Conservation (phyloP, 2,113 vertebrate species). For the Strix uralensis region DNA sequence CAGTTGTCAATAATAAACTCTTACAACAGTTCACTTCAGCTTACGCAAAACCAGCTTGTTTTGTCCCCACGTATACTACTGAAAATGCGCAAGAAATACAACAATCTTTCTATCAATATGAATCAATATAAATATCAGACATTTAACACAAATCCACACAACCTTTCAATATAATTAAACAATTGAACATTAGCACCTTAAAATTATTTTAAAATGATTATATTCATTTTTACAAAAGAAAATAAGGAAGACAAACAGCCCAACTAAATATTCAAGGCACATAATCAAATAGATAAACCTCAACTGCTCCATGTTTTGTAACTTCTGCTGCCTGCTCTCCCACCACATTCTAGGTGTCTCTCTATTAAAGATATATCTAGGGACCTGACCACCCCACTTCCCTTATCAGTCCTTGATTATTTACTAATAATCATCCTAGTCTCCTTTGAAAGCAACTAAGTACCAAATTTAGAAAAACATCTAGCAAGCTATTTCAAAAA, state of each 20-base stretch:
- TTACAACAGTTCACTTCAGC: not conserved
- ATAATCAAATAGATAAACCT: not conserved
- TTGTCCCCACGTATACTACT: rapidly evolving
- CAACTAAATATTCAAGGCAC: not conserved
- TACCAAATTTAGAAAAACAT: not conserved
- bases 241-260: not conserved
- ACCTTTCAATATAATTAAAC: not conserved
- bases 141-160: not conserved
- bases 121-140: not conserved
- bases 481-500: not conserved
- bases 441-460: not conserved
- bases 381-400: not conserved
- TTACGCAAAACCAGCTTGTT: not conserved
- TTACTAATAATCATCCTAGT: not conserved
- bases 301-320: not conserved
- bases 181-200: not conserved
- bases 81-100: not conserved
- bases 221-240: not conserved
- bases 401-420: not conserved
- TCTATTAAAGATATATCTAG: not conserved
- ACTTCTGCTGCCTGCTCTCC: not conserved
- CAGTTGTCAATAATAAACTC: not conserved
- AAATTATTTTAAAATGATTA: not conserved
- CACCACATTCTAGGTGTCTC: not conserved
- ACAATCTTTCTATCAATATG: not conserved